phyloP scores from a whole-genome alignment of 1,140 invertebrate species.

The Euglossa dilemma region DNA sequence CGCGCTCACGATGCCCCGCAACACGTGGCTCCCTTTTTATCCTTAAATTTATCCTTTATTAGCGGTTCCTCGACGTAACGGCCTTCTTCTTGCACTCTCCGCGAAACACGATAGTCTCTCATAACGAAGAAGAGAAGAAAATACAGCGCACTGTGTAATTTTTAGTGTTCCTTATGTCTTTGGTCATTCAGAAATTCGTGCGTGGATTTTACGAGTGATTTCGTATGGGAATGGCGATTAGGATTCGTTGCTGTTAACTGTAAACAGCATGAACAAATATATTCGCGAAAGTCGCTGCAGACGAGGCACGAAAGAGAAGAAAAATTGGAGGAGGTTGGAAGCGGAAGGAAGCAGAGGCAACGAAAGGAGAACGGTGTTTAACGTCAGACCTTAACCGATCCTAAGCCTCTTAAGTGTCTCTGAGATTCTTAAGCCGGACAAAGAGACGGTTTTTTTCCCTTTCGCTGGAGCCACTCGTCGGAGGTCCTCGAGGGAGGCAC shows the following conservation, averaged over 20 bases:
- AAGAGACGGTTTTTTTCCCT: constrained; percentile 78
- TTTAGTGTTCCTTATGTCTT: too few relatives aligned
- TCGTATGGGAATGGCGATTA: too few relatives aligned
- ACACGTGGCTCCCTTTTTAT: constrained; percentile 60
- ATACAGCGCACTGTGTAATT: too few relatives aligned
- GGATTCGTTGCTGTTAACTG: too few relatives aligned
- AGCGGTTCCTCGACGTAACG: constrained; percentile 11
- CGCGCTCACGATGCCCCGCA: constrained; percentile 41
- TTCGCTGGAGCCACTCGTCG: constrained; percentile 54
- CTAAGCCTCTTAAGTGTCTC: constrained; percentile 81
- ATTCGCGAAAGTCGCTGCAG: neutral
- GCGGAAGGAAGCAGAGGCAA: constrained; percentile 20
- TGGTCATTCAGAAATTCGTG: too few relatives aligned
- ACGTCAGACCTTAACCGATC: constrained; percentile 78
- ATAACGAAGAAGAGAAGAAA: too few relatives aligned
- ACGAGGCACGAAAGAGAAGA: neutral
- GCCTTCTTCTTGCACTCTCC: neutral
- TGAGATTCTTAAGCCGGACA: constrained; percentile 80
- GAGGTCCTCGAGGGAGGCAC: constrained; percentile 64
- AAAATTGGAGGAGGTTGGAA: neutral
- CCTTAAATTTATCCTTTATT: constrained; percentile 38
- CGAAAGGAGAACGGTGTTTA: constrained; percentile 66
- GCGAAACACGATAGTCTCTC: neutral
- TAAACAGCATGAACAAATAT: too few relatives aligned
- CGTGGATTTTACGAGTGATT: too few relatives aligned